Evolutionary conservation across 2,797 vertebrate genomes (phyloP), one percentile per base, ranked within the genome.

Genomic region (Protosalanx chinensis): DNA sequence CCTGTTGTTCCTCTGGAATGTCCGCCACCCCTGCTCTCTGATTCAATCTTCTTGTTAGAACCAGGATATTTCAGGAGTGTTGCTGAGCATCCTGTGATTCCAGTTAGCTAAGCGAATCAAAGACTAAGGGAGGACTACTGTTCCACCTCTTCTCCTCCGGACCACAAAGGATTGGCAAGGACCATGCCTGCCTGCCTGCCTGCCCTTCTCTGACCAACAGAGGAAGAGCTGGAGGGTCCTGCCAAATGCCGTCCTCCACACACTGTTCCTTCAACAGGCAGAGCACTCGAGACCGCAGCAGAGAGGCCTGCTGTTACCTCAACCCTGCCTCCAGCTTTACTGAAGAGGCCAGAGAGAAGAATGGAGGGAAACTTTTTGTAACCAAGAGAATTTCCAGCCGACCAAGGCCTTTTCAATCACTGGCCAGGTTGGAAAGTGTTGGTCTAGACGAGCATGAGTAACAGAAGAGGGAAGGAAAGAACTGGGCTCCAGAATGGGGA

Each of bases 91-190:
- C 78, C 76, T 76, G 78, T 87, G 85, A 85, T 74, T 81, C 78
- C 75, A 75, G 64, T 84, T 81, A 80, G 75, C 67, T 85, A 82
- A 85, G 76, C 29, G 35, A 76, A 84, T 82, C 73, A 76, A 27
- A 10, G 13, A 29, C 41, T 23, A 15, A 70, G 68, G 70, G 72
- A 72, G 67, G 60, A 30, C 1, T 32, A 20, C 58, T 68, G 35
- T n/a, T 46, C 37, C 46, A 10, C n/a, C n/a, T 46, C 33, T 20
- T 64, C 63, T 20, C 3, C 37, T 41, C 33, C n/a, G 27, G 20
- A 20, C 41, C 29, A 23, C 63, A 20, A 35, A 20, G n/a, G 20
- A 51, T 18, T 3, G 27, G 49, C 30, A 49, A 7, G 27, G 27
- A 3, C 16, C 15, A 8, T 30, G 46, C 12, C 23, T 29, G 20